Percentiles rank a stretch among this genome's conserved stretches.
These are phyloP conservation scores for Brachypodius melanocephalos DNA, from an alignment of 2,113 vertebrate species.

Conservation along the genomic window DNA sequence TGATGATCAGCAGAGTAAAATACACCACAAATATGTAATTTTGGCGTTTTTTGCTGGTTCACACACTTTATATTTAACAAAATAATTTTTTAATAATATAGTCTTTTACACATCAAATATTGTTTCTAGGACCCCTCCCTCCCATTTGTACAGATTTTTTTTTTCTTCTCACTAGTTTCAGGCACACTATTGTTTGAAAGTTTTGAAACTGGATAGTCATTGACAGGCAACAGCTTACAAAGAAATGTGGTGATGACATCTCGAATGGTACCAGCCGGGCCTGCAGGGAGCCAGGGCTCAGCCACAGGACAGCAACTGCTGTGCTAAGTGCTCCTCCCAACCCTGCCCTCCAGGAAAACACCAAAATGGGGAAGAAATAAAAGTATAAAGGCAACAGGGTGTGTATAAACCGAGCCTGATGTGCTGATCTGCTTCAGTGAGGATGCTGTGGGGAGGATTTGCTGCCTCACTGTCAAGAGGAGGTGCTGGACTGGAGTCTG, in stretches of 20 bases:
- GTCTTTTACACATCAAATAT: constrained; percentile 82
- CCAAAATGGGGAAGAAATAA: not conserved
- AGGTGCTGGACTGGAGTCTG: not conserved
- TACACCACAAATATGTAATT: constrained; percentile 57
- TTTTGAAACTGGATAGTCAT: constrained; percentile 68
- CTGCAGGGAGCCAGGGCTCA: not conserved
- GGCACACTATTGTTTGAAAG: constrained; percentile 89
- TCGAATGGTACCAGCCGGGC: constrained; percentile 13
- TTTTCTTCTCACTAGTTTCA: constrained; percentile 84
- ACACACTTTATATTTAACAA: constrained; percentile 96
- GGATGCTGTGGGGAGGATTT: not conserved
- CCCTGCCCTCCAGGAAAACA: not conserved
- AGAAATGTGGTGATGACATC: not conserved
- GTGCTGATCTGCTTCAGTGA: not conserved
- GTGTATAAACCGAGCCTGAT: accelerated
- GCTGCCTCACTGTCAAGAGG: accelerated
- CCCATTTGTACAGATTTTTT: constrained; percentile 74
- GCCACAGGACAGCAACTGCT: not conserved
- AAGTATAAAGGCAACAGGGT: not conserved
- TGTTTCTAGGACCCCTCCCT: constrained; percentile 70
- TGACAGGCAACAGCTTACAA: constrained; percentile 73
- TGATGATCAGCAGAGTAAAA: constrained; percentile 20
- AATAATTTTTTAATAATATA: constrained; percentile 95
- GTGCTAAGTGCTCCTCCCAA: not conserved
- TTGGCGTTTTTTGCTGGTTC: constrained; percentile 71